Base-by-base conservation (phyloP, 2,888 invertebrate genomes). In the Dryobotodes eremita region DNA sequence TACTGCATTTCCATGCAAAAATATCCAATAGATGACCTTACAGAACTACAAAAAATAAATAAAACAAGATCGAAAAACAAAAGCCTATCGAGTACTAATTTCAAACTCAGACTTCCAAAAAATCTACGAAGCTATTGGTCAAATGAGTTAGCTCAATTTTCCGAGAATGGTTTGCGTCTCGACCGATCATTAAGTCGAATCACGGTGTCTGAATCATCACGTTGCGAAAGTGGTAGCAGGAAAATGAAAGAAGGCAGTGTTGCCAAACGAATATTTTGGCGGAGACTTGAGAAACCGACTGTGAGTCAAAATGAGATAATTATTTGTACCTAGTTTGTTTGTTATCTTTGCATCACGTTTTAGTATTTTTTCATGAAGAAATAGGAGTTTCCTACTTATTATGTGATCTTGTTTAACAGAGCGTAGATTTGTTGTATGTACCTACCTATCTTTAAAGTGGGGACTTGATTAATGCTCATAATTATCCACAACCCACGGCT, bases 151-250 rank as follows among this genome's bases (percentile, higher is more conserved):
- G 66, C 59, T 7, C n/a, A n/a, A 79, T 86, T 82, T 89, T 88
- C 85, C 82, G 31, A 89, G 90, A 82, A 86, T 75, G 81, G 86
- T 10, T 57, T 26, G 36, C 65, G 71, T 81, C 72, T 76, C 77
- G 74, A 74, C 80, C 79, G 75, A 84, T 78, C 77, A 80, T 53
- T 73, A 55, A 86, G 73, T 84, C 85, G 77, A 73, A 79, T 84
- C 86, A 88, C 84, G 77, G 66, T 59, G 36, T 85, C 88, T 95
- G 95, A 95, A 82, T 95, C 95, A 95, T 83, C 77, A 64, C 20
- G 83, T 95, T 95, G 91, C 95, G 95, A 96, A 95, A 95, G 92
- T 91, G 71, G 62, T 0, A 78, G 77, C 91, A 95, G 95, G 96
- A 95, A 95, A 95, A 95, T 91, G 86, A 84, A 90, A 91, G 87